A percentile compares a stretch with the other conserved stretches of the same genome.
These are phyloP conservation scores for Sinhomidia bicolor DNA, from an alignment of 2,888 invertebrate genomes.

Conservation along the genomic window DNA sequence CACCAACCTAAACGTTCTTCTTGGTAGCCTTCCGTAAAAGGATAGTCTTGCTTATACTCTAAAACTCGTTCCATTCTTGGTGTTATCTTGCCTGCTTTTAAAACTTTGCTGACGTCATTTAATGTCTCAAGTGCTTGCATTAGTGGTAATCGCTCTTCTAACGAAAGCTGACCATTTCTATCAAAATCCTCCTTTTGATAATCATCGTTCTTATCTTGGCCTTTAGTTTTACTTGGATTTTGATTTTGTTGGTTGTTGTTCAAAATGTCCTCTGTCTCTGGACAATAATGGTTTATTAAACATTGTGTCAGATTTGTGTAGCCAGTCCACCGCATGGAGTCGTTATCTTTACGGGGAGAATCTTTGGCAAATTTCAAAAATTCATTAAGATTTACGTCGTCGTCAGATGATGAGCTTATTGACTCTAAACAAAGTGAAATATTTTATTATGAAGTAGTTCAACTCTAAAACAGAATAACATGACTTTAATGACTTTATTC, in stretches of 20 bases:
- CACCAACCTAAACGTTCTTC: conserved; percentile 52
- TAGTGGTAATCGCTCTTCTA: conserved; percentile 42
- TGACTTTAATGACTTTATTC: background rate
- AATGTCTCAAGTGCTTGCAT: conserved; percentile 34
- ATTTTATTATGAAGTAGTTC: too few relatives aligned
- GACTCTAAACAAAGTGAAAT: conserved; percentile 1
- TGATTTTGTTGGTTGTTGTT: background rate
- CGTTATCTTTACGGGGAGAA: background rate
- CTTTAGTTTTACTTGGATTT: background rate
- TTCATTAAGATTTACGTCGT: conserved; percentile 10
- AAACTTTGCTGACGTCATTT: conserved; percentile 47
- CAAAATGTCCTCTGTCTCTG: background rate
- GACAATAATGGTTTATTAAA: background rate
- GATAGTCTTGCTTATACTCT: conserved; percentile 58
- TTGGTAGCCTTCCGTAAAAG: conserved; percentile 26
- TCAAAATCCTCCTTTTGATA: background rate
- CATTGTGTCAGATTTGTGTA: background rate
- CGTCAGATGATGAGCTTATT: background rate
- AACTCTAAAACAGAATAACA: too few relatives aligned
- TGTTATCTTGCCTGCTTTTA: conserved; percentile 39
- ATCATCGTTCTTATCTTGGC: background rate
- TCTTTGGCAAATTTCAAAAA: background rate
- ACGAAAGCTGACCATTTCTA: background rate
- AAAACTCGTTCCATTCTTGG: conserved; percentile 57
- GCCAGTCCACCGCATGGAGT: background rate